Evolutionary conservation across 2,797 vertebrate species (phyloP).

Genomic region (Poecile montanus): DNA sequence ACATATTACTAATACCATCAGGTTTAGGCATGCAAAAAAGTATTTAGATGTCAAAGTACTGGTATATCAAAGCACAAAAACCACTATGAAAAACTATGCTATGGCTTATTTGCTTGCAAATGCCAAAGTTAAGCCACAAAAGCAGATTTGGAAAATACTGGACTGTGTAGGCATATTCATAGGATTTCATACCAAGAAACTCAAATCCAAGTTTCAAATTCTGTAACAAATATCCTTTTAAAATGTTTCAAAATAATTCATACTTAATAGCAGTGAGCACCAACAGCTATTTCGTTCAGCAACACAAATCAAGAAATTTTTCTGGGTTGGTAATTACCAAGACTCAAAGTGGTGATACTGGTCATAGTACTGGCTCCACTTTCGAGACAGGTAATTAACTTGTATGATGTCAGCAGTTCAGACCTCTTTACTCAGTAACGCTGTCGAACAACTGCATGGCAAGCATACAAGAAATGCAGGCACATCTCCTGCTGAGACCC

Average conservation of each 20-base stretch:
- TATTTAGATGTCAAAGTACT: not conserved
- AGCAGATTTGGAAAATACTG: not conserved
- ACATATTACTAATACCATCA: not conserved
- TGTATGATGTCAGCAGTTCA: not conserved
- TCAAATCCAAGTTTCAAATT: not conserved
- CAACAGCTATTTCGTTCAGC: not conserved
- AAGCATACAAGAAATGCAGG: not conserved
- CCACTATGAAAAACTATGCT: not conserved
- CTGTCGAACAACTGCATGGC: not conserved
- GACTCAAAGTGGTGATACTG: not conserved
- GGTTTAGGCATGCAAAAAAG: not conserved
- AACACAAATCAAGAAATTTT: not conserved
- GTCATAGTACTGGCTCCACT: not conserved
- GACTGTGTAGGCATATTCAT: not conserved
- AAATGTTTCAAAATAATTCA: not conserved
- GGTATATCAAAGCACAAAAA: not conserved
- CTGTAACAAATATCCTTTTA: not conserved
- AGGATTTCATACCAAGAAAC: not conserved
- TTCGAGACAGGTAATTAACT: not conserved
- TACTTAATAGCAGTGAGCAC: not conserved
- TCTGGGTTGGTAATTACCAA: not conserved
- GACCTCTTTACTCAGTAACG: not conserved
- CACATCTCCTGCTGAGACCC: rapidly evolving
- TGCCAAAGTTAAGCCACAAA: not conserved
- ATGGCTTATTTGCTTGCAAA: not conserved